Evolutionary conservation across 1,140 invertebrate species (phyloP).

Genomic region (Metaphire vulgaris): DNA sequence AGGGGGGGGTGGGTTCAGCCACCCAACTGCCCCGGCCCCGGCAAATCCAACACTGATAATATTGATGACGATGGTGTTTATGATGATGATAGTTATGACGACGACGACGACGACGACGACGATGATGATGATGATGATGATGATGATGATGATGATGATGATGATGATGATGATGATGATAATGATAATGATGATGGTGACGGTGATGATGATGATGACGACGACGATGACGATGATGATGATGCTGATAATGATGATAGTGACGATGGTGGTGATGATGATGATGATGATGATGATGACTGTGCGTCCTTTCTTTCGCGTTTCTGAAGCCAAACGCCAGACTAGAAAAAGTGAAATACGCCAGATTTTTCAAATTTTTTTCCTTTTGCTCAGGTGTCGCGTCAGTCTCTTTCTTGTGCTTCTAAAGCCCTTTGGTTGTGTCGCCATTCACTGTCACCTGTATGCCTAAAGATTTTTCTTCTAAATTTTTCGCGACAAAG

Average conservation of each 20-base stretch:
- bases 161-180: background rate
- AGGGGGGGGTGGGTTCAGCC: too few relatives aligned
- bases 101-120: background rate
- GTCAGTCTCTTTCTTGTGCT: too few relatives aligned
- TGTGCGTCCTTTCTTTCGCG: background rate
- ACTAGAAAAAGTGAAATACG: background rate
- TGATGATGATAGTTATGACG: background rate
- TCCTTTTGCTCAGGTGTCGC: too few relatives aligned
- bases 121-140: background rate
- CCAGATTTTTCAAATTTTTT: too few relatives aligned
- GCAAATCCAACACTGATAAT: too few relatives aligned
- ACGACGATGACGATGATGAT: background rate
- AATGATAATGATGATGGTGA: background rate
- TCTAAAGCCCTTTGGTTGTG: background rate
- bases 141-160: slow-evolving; percentile 2
- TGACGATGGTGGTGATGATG: background rate
- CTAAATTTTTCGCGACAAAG: too few relatives aligned
- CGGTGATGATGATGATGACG: background rate
- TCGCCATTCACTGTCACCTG: background rate
- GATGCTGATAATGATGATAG: background rate
- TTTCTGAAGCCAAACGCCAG: background rate
- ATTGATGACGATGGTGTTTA: too few relatives aligned
- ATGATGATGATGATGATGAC: background rate
- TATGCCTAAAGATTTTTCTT: background rate
- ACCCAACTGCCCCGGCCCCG: too few relatives aligned